Base-by-base conservation (phyloP, 2,113 vertebrate species). In the Hyperoodon ampullatus region DNA sequence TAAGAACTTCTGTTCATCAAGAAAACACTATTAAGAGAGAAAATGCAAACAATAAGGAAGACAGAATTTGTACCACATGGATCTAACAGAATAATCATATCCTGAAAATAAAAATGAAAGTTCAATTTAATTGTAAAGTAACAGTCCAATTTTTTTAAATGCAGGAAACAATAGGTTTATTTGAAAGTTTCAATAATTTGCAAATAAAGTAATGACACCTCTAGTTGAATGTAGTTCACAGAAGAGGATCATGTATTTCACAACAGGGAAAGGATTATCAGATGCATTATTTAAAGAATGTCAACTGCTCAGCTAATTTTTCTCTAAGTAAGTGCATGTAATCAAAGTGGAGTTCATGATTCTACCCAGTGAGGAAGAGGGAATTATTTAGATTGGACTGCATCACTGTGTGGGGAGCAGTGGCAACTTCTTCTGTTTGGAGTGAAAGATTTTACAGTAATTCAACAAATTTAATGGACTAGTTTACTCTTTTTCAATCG, bases 401-500 rank as follows among this genome's bases (percentile, higher is more conserved):
- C 42, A 95, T 84, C 65, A 68, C 21, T 77, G 55, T 65, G 88
- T 75, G 61, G 30, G 33, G 24, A 72, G 0, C 6, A 33, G 19
- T 61, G 61, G 30, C 30, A 93, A 85, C 60, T 93, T 53, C 61
- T 74, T 89, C 61, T 93, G 21, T 97, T 97, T 95, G 93, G 60
- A 97, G 82, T 77, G 84, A 98, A 97, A 95, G 47, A 61, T 88
- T 98, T 97, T 96, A 84, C 16, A 89, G 93, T 75, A 94, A 93
- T 97, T 66, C 98, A 98, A 97, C 85, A 97, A 95, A 96, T 96
- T 96, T 97, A 97, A 97, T 97, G 92, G 94, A 33, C 50, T 77
- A 82, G 78, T 97, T 98, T 96, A 96, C 72, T 97, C 80, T 91
- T 97, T 97, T 97, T 97, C 97, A 96, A 66, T 98, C 96, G 96